These are phyloP conservation scores for Lasioglossum baleicum DNA, from an alignment of 1,140 invertebrate species.

Conservation along the genomic window DNA sequence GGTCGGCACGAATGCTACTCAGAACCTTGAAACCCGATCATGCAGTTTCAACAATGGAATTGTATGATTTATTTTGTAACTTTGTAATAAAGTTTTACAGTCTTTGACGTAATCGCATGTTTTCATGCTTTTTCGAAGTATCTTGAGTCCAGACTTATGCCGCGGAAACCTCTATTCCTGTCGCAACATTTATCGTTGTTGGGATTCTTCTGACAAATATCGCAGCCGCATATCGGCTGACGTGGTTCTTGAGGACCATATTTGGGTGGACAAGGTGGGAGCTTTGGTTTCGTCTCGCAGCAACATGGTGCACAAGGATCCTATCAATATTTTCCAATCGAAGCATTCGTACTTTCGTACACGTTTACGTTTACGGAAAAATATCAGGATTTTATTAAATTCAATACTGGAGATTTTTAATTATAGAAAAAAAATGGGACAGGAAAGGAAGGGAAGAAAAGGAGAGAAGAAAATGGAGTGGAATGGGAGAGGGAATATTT, in stretches of 20 bases:
- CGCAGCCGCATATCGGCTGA: conserved; percentile 52
- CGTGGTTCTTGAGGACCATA: conserved; percentile 29
- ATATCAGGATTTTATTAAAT: no score
- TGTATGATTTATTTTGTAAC: no score
- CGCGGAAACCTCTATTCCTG: conserved; percentile 20
- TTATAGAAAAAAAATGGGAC: no score
- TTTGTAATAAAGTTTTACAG: no score
- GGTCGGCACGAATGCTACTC: background rate
- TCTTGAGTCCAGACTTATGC: background rate
- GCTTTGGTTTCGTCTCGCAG: conserved; percentile 31
- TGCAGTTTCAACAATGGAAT: background rate
- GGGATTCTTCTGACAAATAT: conserved; percentile 53
- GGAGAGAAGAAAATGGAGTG: no score
- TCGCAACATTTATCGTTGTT: conserved; percentile 52
- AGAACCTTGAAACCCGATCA: background rate
- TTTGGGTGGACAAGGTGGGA: conserved; percentile 57
- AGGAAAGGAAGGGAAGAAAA: no score
- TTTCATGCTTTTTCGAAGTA: conserved; percentile 37
- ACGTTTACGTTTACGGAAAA: no score
- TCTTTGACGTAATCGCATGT: no score
- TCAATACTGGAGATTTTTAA: no score
- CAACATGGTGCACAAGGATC: conserved; percentile 55
- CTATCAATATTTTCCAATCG: conserved; percentile 35
- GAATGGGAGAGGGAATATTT: no score
- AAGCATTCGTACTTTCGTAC: no score